phyloP scores from a whole-genome alignment of 2,888 invertebrate species.

The Lacanobia wlatinum region DNA sequence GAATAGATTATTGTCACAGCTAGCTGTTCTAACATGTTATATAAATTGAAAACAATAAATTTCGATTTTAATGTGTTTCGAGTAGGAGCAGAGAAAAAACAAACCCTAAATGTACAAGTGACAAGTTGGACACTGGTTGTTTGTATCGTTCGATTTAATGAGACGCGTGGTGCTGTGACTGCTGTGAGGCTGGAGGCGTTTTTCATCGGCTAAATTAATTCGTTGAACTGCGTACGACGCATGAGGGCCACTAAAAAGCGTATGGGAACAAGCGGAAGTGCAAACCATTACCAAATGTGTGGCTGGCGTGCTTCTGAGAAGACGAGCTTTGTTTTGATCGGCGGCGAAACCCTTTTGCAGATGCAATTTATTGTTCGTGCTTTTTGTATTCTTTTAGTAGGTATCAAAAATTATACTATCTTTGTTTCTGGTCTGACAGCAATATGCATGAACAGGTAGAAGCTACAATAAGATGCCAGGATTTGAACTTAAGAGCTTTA shows the following conservation, averaged over 20 bases:
- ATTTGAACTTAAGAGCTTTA: slow-evolving; percentile 7
- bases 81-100: slow-evolving; percentile 44
- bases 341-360: slow-evolving; percentile 44
- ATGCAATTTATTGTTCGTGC: slow-evolving; percentile 42
- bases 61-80: slow-evolving; percentile 42
- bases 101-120: slow-evolving; percentile 61
- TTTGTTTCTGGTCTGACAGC: neutral
- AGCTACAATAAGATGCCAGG: neutral
- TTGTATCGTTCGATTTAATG: slow-evolving; percentile 71
- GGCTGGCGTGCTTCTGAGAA: slow-evolving; percentile 75
- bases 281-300: slow-evolving; percentile 87
- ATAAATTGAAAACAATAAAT: slow-evolving; percentile 59
- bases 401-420: neutral
- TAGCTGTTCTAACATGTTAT: slow-evolving; percentile 29
- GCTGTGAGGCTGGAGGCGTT: slow-evolving; percentile 60
- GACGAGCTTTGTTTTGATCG: slow-evolving; percentile 68
- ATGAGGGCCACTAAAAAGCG: slow-evolving; percentile 75
- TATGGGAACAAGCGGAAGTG: slow-evolving; percentile 82
- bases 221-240: slow-evolving; percentile 79
- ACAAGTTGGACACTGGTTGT: slow-evolving; percentile 68
- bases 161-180: slow-evolving; percentile 64
- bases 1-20: slow-evolving; percentile 37
- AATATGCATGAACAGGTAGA: slow-evolving; percentile 3
- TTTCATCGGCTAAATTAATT: slow-evolving; percentile 83
- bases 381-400: slow-evolving; percentile 26